phyloP scores from a whole-genome alignment of 2,113 vertebrate genomes.

The Burhinus oedicnemus region DNA sequence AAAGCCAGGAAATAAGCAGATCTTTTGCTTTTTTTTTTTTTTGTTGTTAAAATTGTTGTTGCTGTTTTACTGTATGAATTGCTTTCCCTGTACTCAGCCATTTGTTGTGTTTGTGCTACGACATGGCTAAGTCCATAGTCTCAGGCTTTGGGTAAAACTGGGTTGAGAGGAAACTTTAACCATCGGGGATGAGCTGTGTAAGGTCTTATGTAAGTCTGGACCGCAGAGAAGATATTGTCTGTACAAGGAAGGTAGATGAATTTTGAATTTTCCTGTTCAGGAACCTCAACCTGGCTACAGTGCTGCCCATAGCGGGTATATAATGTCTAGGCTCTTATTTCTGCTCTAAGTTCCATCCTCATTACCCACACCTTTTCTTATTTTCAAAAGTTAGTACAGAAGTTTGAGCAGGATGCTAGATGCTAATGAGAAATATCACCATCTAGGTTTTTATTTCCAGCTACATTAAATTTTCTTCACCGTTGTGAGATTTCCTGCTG shows the following conservation, averaged over 20 bases:
- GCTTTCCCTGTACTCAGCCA: neutral
- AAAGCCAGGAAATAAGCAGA: neutral
- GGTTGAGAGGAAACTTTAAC: neutral
- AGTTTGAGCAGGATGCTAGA: neutral
- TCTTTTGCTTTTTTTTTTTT: neutral
- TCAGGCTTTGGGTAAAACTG: neutral
- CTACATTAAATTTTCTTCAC: fast-evolving
- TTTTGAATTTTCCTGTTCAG: neutral
- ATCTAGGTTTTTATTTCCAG: neutral
- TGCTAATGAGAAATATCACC: neutral
- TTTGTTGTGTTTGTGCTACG: neutral
- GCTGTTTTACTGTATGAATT: neutral
- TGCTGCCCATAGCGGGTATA: fast-evolving
- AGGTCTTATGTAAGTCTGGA: neutral
- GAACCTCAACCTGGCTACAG: neutral
- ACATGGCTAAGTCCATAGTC: neutral
- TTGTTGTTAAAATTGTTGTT: neutral
- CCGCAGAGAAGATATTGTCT: neutral
- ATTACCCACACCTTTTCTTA: fast-evolving
- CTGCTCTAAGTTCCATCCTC: neutral
- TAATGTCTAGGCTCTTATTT: neutral
- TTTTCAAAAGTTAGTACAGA: neutral
- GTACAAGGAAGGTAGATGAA: neutral
- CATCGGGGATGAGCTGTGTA: fast-evolving
- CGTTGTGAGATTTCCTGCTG: neutral